Evolutionary conservation across 2,113 vertebrate genomes (phyloP), one percentile per base, ranked within the genome.

Genomic region (Redunca redunca): DNA sequence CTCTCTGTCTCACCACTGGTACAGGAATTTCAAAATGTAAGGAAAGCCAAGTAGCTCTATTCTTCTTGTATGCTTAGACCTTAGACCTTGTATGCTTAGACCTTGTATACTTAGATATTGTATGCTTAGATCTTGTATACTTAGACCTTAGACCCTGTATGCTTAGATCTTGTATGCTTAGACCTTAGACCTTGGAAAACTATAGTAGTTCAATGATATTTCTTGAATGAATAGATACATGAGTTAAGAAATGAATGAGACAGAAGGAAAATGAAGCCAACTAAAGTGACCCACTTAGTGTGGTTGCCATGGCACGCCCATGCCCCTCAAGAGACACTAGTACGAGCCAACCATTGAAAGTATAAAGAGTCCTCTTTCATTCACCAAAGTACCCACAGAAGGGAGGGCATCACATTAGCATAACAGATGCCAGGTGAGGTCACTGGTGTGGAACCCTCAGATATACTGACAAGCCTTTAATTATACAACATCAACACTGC

Each of bases 291-390:
- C 4, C 26, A 57, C 6, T 95, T 57, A 25, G 10, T 33, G 25
- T 46, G 67, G 28, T 5, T 40, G 53, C 7, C 3, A 13, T 21
- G 28, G 23, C 83, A 60, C 36, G 0, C 11, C n/a, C 52, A 57
- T 50, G 19, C 46, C 30, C 28, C 52, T 77, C 30, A 52, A 40
- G 36, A n/a, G n/a, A 52, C 7, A 10, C 5, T 7, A 19, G 15
- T 43, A 1, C 15, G 9, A 50, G 13, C 43, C 23, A 40, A 4
- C 3, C 13, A 40, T 0, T 7, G 15, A 12, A 88, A 92, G 50
- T 14, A 21, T 2, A 25, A 58, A 43, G 78, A 86, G 7, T 6
- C 1, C 6, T 15, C 5, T 57, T 25, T 40, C 21, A 53, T 28
- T 74, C 26, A 81, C 53, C n/a, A 50, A 33, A 50, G 23, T 19